Base-by-base conservation (phyloP, 2,113 vertebrate species). In the Tetrao urogallus region DNA sequence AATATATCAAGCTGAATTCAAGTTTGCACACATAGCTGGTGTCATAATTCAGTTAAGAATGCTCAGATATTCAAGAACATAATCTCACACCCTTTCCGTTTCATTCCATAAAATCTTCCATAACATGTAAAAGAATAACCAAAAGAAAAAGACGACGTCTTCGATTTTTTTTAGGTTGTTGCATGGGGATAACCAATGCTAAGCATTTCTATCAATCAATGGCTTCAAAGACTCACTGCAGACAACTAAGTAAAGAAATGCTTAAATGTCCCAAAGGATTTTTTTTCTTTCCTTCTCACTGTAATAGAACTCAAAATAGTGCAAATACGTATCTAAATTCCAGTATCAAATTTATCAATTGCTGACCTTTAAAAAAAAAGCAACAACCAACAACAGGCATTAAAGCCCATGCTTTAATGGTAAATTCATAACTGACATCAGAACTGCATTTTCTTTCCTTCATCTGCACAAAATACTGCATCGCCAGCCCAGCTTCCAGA, bases 1-100 rank as follows among this genome's bases (percentile, higher is more conserved):
- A 95, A 93, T 60, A 20, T 36, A 58, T 27, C 50, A 75, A 21
- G 57, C 67, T 94, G 91, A 90, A 71, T 94, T 89, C 71, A 45
- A 57, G 88, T 77, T 83, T 57, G 42, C 79, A 83, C 54, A 70
- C 73, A 36, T 52, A 90, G 63, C 45, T 88, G 76, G 15, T 77
- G 92, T 67, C 65, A 64, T 81, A 91, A 6, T 79, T 84, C 57
- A 58, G 60, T 92, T 90, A 61, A 64, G 64, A 93, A 84, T 65
- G 54, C 32, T 96, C 58, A 60, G 32, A 52, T 70, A 45, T 77
- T 85, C 50, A 72, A 72, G 43, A 77, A 91, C 81, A 82, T 61
- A 61, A 89, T 61, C 34, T 74, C 65, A 50, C 0, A 50, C 43
- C 18, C 50, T 60, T 90, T 76, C 64, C 42, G 19, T 52, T 75